phyloP scores from a whole-genome alignment of 2,113 vertebrate genomes.

The Callithrix jacchus region DNA sequence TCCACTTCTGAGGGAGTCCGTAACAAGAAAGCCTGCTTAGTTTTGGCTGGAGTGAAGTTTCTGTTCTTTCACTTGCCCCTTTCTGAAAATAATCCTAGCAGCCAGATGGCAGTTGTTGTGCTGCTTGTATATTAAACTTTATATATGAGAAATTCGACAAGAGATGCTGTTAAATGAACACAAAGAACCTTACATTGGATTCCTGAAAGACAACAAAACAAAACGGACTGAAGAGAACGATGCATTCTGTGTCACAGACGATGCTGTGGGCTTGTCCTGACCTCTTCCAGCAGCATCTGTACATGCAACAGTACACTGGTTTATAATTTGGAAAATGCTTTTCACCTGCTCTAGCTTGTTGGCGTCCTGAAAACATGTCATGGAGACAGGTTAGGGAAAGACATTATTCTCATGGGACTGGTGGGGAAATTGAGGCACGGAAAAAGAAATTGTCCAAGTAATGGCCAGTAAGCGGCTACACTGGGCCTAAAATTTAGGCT shows the following conservation, averaged over 20 bases:
- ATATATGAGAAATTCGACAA: conserved; percentile 33
- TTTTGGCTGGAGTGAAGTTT: background rate
- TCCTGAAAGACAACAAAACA: background rate
- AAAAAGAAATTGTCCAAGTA: background rate
- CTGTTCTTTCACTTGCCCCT: background rate
- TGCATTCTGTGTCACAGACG: background rate
- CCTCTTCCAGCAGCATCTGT: background rate
- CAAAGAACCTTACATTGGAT: conserved; percentile 24
- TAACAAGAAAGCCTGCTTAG: conserved; percentile 17
- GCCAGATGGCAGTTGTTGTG: background rate
- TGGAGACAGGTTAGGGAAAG: background rate
- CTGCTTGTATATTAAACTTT: background rate
- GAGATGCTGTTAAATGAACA: conserved; percentile 56
- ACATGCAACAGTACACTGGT: background rate
- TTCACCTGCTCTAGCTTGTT: background rate
- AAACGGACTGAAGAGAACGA: background rate
- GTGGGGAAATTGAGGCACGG: background rate
- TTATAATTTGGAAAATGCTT: conserved; percentile 14
- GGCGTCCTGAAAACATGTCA: background rate
- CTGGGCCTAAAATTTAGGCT: background rate
- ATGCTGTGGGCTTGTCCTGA: background rate
- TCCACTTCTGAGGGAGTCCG: background rate
- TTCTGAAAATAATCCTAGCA: conserved; percentile 34
- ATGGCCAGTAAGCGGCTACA: background rate
- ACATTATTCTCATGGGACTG: background rate